These are phyloP conservation scores for Typhlichthys eigenmanni DNA, from an alignment of 2,797 vertebrate species.

Conservation along the genomic window DNA sequence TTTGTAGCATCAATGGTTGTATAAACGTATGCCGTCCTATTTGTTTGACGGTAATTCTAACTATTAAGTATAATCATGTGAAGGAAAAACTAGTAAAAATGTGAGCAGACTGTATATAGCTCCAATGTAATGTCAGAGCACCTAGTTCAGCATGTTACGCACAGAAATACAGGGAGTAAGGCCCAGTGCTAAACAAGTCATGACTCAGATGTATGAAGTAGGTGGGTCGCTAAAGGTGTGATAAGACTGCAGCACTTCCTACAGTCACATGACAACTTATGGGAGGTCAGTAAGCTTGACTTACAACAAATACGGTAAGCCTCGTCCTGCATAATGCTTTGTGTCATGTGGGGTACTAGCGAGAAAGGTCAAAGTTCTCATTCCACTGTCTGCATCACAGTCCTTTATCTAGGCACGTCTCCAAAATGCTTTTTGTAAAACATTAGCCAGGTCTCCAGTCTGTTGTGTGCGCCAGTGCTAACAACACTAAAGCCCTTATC, in stretches of 20 bases:
- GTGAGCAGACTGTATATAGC: neutral
- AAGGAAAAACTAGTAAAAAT: too few species aligned
- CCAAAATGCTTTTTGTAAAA: slow-evolving; percentile 20
- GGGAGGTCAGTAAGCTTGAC: neutral
- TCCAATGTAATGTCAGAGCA: neutral
- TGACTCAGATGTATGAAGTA: neutral
- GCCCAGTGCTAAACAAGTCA: neutral
- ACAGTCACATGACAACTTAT: neutral
- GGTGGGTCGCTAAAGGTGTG: neutral
- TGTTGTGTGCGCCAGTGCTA: neutral
- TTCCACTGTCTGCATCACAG: slow-evolving; percentile 30
- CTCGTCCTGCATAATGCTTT: slow-evolving; percentile 38
- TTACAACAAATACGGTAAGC: slow-evolving; percentile 1
- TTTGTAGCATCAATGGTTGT: too few species aligned
- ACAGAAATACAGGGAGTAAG: neutral
- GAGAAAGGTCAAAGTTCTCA: slow-evolving; percentile 52
- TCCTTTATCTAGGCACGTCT: slow-evolving; percentile 4
- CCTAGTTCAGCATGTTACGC: neutral
- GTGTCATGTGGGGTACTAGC: slow-evolving; percentile 5
- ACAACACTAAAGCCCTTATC: neutral
- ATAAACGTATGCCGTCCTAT: too few species aligned
- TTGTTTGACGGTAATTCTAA: too few species aligned
- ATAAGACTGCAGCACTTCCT: neutral
- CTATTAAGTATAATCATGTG: too few species aligned
- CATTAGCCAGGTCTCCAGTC: slow-evolving; percentile 27